Base-by-base conservation (phyloP, 64 coral and sea anemone species). In the Pachyseris speciosa region DNA sequence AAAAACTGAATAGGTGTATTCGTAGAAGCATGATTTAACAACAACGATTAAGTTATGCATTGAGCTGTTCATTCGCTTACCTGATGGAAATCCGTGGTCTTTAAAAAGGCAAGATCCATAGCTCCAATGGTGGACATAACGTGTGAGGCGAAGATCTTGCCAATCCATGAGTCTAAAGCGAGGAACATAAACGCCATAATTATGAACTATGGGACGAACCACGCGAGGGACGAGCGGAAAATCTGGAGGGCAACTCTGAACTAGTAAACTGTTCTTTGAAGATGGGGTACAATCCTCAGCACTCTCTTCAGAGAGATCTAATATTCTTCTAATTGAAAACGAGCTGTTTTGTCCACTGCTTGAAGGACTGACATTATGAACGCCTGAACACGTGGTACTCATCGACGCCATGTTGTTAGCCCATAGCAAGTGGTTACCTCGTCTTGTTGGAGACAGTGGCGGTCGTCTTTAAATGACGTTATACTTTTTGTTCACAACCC, bases 251-350 rank as follows among this genome's bases (percentile, higher is more conserved):
- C 20, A 72, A 40, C 22, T 72, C 1, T n/a, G 4, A 1, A 7
- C 22, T 4, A 5, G 37, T n/a, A 37, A 72, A n/a, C 19, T 40
- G 19, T 72, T 20, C 4, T 37, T 72, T 41, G 37, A 43, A 72
- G 69, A 72, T 25, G 15, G 36, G 22, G 19, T 8, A 40, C 69
- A 41, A 41, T 42, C 37, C 2, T 72, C 69, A 16, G 5, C 19
- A 17, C 36, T 42, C 15, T 72, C 69, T 42, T 72, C 69, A 12
- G 69, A 20, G 20, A 72, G 69, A 72, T 72, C 36, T 72, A 72
- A 72, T 37, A 72, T 72, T 6, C 37, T 72, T 72, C 36, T 38
- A 41, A 72, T 72, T 72, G 69, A 72, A 72, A 72, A 72, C 69
- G 37, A 72, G 2, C 32, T 72, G 20, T 72, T 72, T 72, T 34